Percentiles rank a stretch among this genome's conserved stretches.
These are phyloP conservation scores for Polyommatus icarus DNA, from an alignment of 2,888 invertebrate species.

Conservation along the genomic window DNA sequence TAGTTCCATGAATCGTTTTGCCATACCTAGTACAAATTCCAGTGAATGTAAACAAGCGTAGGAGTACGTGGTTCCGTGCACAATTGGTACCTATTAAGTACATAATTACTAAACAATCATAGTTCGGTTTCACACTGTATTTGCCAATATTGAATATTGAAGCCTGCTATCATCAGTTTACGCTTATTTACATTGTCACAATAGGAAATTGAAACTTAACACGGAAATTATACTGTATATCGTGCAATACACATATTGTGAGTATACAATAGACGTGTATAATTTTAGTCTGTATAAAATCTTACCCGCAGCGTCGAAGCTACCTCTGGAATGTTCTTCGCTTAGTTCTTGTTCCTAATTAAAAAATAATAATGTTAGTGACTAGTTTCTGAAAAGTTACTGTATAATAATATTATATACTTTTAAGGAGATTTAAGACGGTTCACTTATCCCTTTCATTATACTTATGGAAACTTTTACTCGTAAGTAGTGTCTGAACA, in stretches of 20 bases:
- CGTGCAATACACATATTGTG: background rate
- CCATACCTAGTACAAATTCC: background rate
- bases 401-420: too few relatives aligned
- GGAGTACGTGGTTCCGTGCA: background rate
- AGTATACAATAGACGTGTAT: constrained; percentile 17
- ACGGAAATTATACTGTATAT: background rate
- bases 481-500: too few relatives aligned
- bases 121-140: background rate
- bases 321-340: constrained; percentile 55
- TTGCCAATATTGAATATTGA: background rate
- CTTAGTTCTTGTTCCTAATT: constrained; percentile 62
- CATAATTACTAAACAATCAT: constrained; percentile 6
- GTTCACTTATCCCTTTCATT: too few relatives aligned
- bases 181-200: constrained; percentile 6
- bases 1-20: background rate
- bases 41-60: background rate
- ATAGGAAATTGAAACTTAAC: background rate
- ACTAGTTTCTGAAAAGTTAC: background rate
- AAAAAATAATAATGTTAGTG: constrained; percentile 29
- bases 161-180: background rate
- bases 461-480: too few relatives aligned
- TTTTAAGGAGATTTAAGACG: background rate
- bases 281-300: constrained; percentile 22
- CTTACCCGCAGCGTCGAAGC: constrained; percentile 63
- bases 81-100: background rate